These are phyloP conservation scores for Bicyclus anynana DNA, from an alignment of 1,140 invertebrate species.

Conservation along the genomic window DNA sequence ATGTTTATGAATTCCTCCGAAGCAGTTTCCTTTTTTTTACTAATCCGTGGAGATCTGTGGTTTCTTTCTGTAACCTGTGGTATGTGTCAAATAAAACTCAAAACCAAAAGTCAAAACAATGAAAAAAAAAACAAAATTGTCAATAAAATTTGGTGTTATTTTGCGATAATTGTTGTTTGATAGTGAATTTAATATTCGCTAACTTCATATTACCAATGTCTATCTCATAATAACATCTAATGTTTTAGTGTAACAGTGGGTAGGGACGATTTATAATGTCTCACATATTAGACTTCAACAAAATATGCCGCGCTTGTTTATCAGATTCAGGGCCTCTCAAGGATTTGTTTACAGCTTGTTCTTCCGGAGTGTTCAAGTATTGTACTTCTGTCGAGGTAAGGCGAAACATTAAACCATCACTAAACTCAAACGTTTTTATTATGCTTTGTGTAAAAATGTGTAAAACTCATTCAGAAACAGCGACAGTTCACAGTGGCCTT, in stretches of 20 bases:
- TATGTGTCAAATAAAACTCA: too few species aligned
- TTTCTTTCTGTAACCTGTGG: too few species aligned
- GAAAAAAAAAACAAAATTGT: too few species aligned
- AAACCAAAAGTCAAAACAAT: too few species aligned
- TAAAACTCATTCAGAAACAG: background rate
- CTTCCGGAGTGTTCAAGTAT: conserved; percentile 67
- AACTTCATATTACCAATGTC: background rate
- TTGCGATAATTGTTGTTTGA: background rate
- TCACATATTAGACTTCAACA: conserved; percentile 58
- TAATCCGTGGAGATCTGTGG: too few species aligned
- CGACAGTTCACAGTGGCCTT: too few species aligned
- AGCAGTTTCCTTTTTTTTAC: too few species aligned
- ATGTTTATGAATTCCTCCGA: too few species aligned
- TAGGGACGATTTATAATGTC: conserved; percentile 27
- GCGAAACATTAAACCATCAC: background rate
- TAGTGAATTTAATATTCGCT: background rate
- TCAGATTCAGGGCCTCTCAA: conserved; percentile 54
- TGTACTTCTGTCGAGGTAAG: conserved; percentile 73
- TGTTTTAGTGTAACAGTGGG: background rate
- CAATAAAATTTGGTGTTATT: too few species aligned
- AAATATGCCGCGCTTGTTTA: conserved; percentile 70
- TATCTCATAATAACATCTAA: background rate
- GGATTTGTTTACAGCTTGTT: conserved; percentile 65
- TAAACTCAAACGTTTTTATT: background rate
- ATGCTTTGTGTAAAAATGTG: background rate